A percentile compares a stretch with the other conserved stretches of the same genome.
These are phyloP conservation scores for Pelochelys cantorii DNA, from an alignment of 2,797 vertebrate genomes.

Conservation along the genomic window DNA sequence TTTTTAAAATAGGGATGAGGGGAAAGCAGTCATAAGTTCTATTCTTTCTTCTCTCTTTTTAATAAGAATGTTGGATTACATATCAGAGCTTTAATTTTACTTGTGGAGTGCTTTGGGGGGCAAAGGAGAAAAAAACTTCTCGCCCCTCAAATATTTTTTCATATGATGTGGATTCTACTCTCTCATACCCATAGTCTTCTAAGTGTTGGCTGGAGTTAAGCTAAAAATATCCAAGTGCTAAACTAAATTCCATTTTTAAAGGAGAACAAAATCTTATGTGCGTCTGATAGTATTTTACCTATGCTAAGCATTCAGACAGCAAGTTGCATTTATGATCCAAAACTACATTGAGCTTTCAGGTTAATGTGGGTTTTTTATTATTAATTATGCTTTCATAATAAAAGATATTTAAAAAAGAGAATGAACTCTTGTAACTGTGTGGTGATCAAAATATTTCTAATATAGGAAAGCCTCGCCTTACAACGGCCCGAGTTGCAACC, in stretches of 20 bases:
- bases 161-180: neutral
- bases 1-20: neutral
- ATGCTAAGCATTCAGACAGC: neutral
- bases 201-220: constrained; percentile 19
- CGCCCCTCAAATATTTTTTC: neutral
- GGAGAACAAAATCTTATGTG: neutral
- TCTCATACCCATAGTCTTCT: neutral
- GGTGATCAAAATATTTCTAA: neutral
- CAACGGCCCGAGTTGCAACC: too few relatives aligned
- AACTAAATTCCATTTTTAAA: neutral
- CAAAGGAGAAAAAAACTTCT: neutral
- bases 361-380: neutral
- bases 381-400: neutral
- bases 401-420: neutral
- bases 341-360: neutral
- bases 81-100: neutral
- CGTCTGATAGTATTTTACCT: neutral
- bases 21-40: neutral
- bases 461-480: too few relatives aligned
- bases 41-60: neutral
- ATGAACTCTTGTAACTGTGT: neutral
- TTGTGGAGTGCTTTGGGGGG: neutral
- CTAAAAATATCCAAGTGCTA: neutral
- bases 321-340: neutral
- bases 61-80: neutral